Base-by-base conservation (phyloP, 2,113 vertebrate genomes). In the Synchiropus splendidus region DNA sequence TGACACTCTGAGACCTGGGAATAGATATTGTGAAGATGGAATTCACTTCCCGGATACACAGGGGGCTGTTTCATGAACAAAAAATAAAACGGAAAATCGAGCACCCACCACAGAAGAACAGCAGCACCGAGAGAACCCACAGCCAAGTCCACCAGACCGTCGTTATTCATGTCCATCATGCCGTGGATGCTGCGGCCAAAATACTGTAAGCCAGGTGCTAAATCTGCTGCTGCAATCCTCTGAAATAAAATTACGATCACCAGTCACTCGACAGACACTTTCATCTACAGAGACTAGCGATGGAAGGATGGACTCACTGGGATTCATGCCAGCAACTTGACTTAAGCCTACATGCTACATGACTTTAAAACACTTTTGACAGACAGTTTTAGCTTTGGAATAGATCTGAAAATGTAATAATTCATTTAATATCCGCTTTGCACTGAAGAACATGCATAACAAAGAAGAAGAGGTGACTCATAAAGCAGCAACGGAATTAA, bases 151-250 rank as follows among this genome's bases (percentile, higher is more conserved):
- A 92, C 75, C 0, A 95, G 86, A 2, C 89, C 89, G 0, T 98
- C 94, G 2, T 89, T 85, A 0, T 94, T 91, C 78, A 98, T 86
- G 61, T 98, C 95, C 88, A 98, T 80, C 21, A 84, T 82, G 6
- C 93, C 94, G 0, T 98, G 93, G 64, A 98, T 83, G 35, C 89
- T 96, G 74, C 90, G 88, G 15, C 95, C 95, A n/a, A 98, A 98
- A 58, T 95, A 95, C 67, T 83, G 88, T 59, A 98, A 83, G 16
- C 88, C 87, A 0, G 86, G 66, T 0, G 80, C 74, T 12, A 98
- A 72, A 42, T 88, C 82, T 0, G 67, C 72, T 1, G 93, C 92
- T 0, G 86, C 75, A 8, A 98, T 90, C 58, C 91, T 82, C 95
- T 98, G 80, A 16, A 30, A 43, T 32, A 45, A 15, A 70, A 15